Base-by-base conservation (phyloP, 1,140 invertebrate genomes). In the Zaprionus ornatus region DNA sequence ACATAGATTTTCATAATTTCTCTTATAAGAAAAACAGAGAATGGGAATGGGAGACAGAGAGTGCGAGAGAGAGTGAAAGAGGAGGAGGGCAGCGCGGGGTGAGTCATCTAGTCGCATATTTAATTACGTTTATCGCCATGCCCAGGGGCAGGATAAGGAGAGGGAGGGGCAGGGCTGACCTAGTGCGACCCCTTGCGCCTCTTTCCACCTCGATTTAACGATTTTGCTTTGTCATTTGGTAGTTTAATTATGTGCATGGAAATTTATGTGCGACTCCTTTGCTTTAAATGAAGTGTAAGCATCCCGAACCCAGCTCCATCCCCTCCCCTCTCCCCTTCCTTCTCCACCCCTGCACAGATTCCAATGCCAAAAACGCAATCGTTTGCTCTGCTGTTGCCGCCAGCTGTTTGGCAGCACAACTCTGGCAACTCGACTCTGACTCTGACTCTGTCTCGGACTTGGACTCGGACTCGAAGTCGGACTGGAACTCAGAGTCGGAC, bases 261-360 rank as follows among this genome's bases (percentile, higher is more conserved):
- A 90, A 90, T 90, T 90, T 90, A 90, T 90, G 85, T 90, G 86
- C 85, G 85, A 90, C 81, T 88, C 72, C 85, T 90, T 88, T 75
- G 90, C 81, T 90, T 90, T 90, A 90, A 90, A 90, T 90, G 85
- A 90, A 90, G 79, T 88, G 84, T 88, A 88, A 88, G 84, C 78
- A 72, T 57, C 80, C 56, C 13, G 21, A 15, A 23, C 52, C 21
- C 9, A 13, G 23, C 25, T 7, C 52, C 13, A 13, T 15, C n/a
- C 23, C 21, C 52, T 15, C 50, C 7, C 19, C 13, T 0, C 50
- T 5, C 50, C 15, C 19, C 19, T 48, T 2, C n/a, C 45, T 5
- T 12, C 21, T 23, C 0, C 48, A 10, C 7, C 21, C 12, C 23
- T 55, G 13, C 48, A 10, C 9, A 32, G 23, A 60, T 73, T 27